phyloP scores from a whole-genome alignment of 2,113 vertebrate species.

The Coptodon bakossiorum region DNA sequence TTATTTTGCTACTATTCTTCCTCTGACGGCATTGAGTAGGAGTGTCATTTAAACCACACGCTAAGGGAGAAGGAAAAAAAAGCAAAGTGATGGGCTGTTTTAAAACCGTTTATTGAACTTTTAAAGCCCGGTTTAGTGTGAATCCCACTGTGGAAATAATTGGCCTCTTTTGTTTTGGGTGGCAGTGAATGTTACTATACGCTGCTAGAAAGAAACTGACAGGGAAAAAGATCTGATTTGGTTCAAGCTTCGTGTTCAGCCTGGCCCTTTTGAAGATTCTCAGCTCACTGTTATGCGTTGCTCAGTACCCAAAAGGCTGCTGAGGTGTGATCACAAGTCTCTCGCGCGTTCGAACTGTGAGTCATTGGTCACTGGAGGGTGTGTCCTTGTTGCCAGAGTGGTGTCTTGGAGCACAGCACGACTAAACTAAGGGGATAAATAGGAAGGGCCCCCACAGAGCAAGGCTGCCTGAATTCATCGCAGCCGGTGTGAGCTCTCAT shows the following conservation, averaged over 20 bases:
- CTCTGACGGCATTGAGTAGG: background rate
- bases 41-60: slow-evolving; percentile 17
- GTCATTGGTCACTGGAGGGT: slow-evolving; percentile 4
- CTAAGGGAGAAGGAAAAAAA: background rate
- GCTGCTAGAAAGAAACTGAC: background rate
- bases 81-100: slow-evolving; percentile 10
- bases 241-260: background rate
- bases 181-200: background rate
- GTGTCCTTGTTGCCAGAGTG: slow-evolving; percentile 13
- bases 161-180: slow-evolving; percentile 37
- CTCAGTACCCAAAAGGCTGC: background rate
- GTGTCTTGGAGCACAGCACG: background rate
- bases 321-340: slow-evolving; percentile 2
- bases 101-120: slow-evolving; percentile 17
- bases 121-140: background rate
- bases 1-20: background rate
- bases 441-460: slow-evolving; percentile 36
- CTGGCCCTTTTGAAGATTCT: slow-evolving; percentile 19
- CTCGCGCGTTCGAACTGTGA: background rate
- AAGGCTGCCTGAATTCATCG: slow-evolving; percentile 44
- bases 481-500: slow-evolving; percentile 49
- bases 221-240: background rate
- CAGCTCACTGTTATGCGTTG: background rate
- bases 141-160: slow-evolving; percentile 41
- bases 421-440: slow-evolving; percentile 17